Evolutionary conservation across 1,140 invertebrate genomes (phyloP).

Genomic region (Drosophila sp.): DNA sequence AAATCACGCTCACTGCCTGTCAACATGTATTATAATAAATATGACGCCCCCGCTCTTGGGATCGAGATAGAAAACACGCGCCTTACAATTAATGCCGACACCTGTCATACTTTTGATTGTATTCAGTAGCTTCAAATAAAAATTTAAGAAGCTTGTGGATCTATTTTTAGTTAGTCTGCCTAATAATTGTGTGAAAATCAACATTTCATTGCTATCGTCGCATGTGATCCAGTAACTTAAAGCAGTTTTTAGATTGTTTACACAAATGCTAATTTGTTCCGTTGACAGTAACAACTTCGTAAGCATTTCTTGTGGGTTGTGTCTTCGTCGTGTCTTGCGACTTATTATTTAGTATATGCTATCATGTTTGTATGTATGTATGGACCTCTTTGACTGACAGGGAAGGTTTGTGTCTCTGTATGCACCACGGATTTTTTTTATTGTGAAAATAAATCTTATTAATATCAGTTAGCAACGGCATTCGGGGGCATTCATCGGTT

Average conservation of each 20-base stretch:
- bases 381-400: not conserved
- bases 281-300: conserved; percentile 11
- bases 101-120: conserved; percentile 49
- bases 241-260: conserved; percentile 52
- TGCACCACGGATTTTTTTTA: not conserved
- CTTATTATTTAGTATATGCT: not conserved
- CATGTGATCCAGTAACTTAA: conserved; percentile 57
- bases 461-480: not conserved
- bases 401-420: not conserved
- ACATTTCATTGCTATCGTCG: conserved; percentile 35
- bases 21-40: no score
- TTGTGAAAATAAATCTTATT: not conserved
- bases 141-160: conserved; percentile 32
- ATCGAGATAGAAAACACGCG: conserved; percentile 6
- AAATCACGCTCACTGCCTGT: no score
- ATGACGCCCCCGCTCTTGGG: not conserved
- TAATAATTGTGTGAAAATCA: conserved; percentile 56
- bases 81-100: conserved; percentile 40
- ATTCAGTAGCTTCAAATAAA: conserved; percentile 48
- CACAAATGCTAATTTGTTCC: conserved; percentile 61
- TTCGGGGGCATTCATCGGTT: not conserved
- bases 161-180: conserved; percentile 55
- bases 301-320: no score
- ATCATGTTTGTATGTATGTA: no score
- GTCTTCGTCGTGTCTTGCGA: not conserved